Evolutionary conservation across 2,797 vertebrate genomes (phyloP).

Genomic region (Leuciscus waleckii): DNA sequence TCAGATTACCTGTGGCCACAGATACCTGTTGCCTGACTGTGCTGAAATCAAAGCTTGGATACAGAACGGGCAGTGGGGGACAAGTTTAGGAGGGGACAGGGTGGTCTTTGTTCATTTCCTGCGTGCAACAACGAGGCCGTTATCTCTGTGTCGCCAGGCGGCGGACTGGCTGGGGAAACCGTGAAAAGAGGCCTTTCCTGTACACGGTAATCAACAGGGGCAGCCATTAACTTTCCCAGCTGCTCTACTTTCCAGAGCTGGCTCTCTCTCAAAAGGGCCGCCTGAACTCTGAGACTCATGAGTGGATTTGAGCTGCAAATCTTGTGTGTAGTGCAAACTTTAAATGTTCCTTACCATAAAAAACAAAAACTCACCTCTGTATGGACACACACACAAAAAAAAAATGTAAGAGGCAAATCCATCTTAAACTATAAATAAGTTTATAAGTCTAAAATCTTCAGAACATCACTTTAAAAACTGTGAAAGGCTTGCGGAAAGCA

Average conservation of each 20-base stretch:
- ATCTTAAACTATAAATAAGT: background rate
- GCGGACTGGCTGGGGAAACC: constrained; percentile 66
- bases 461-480: background rate
- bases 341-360: background rate
- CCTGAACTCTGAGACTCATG: constrained; percentile 54
- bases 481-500: background rate
- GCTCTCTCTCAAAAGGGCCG: constrained; percentile 72
- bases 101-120: constrained; percentile 78
- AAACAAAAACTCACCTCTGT: background rate
- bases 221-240: constrained; percentile 77
- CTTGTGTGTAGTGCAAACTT: constrained; percentile 6
- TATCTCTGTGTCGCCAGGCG: constrained; percentile 69
- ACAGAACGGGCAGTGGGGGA: constrained; percentile 66
- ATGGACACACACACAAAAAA: background rate
- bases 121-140: constrained; percentile 76
- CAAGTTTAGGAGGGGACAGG: constrained; percentile 70
- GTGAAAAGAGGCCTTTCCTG: constrained; percentile 73
- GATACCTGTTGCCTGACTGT: constrained; percentile 73
- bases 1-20: constrained; percentile 72
- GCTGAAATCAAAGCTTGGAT: constrained; percentile 78
- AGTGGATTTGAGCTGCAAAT: constrained; percentile 41
- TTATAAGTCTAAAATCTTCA: background rate
- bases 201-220: constrained; percentile 72
- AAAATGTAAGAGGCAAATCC: background rate
- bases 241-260: constrained; percentile 79